phyloP scores from a whole-genome alignment of 92 coral and sea anemone species.

The Palythoa grandis region DNA sequence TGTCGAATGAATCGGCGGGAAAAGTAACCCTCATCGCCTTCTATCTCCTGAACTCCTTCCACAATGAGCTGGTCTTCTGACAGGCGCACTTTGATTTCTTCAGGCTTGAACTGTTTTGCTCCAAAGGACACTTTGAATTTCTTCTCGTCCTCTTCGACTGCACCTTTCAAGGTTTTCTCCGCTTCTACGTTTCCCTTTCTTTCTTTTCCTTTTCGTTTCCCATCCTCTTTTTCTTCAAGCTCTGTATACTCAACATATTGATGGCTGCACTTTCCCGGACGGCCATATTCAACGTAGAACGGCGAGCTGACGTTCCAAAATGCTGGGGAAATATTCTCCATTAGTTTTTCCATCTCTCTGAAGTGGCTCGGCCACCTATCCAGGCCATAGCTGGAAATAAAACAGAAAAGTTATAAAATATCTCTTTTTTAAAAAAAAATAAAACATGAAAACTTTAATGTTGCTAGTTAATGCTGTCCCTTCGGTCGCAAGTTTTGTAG shows the following conservation, averaged over 20 bases:
- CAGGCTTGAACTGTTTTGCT: constrained; percentile 63
- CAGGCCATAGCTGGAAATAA: background rate
- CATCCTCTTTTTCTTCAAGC: constrained; percentile 36
- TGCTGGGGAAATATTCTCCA: constrained; percentile 31
- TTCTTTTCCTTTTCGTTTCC: background rate
- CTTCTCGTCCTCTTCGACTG: constrained; percentile 42
- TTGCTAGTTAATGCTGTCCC: no score
- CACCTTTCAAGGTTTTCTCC: constrained; percentile 4
- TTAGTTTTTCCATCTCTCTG: constrained; percentile 33
- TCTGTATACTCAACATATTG: constrained; percentile 24
- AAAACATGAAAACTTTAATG: no score
- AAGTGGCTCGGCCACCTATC: constrained; percentile 34
- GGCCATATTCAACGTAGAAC: constrained; percentile 7
- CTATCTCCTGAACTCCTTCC: constrained; percentile 66
- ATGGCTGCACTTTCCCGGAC: background rate
- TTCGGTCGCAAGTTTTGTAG: no score
- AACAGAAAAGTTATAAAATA: no score
- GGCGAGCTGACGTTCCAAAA: constrained; percentile 28
- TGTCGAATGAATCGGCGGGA: constrained; percentile 70
- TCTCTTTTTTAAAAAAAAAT: background rate
- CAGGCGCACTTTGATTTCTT: constrained; percentile 70
- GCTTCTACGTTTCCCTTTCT: background rate
- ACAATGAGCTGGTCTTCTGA: constrained; percentile 68
- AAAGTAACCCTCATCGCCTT: constrained; percentile 56
- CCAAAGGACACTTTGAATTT: constrained; percentile 65